A percentile compares a stretch with the other conserved stretches of the same genome.
Conservation (phyloP, 2,113 vertebrate genomes). For the Erythrocercus mccallii region DNA sequence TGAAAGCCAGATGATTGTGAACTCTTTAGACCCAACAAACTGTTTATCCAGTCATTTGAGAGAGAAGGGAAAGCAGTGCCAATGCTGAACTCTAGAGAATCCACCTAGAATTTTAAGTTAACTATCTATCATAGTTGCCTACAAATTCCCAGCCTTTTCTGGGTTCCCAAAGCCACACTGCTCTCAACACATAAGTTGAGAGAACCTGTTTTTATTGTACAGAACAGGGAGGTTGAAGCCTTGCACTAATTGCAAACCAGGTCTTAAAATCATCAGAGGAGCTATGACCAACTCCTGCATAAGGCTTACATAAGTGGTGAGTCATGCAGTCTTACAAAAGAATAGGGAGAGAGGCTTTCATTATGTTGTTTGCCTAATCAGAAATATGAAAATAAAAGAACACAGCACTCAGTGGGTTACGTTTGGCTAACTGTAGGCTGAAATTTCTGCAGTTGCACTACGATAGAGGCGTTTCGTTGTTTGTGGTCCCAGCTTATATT, state of each 20-base stretch:
- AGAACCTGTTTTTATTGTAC: slow-evolving; percentile 5
- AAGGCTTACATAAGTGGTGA: slow-evolving; percentile 57
- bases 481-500: slow-evolving; percentile 66
- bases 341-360: slow-evolving; percentile 25
- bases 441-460: slow-evolving; percentile 35
- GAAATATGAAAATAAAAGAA: slow-evolving; percentile 64
- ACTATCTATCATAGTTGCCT: not conserved
- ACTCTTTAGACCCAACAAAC: not conserved
- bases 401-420: slow-evolving; percentile 63
- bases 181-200: not conserved
- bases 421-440: slow-evolving; percentile 49
- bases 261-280: slow-evolving; percentile 35
- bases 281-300: slow-evolving; percentile 40
- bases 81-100: not conserved
- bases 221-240: slow-evolving; percentile 3
- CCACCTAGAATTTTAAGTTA: not conserved
- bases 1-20: not conserved
- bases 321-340: slow-evolving; percentile 44
- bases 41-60: not conserved
- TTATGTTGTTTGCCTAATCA: slow-evolving; percentile 61
- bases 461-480: slow-evolving; percentile 26
- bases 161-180: slow-evolving; percentile 9
- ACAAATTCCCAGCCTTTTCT: not conserved
- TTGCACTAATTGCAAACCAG: slow-evolving; percentile 15
- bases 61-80: not conserved